Evolutionary conservation across 2,113 vertebrate genomes (phyloP).

Genomic region (Neolamprologus brichardi): DNA sequence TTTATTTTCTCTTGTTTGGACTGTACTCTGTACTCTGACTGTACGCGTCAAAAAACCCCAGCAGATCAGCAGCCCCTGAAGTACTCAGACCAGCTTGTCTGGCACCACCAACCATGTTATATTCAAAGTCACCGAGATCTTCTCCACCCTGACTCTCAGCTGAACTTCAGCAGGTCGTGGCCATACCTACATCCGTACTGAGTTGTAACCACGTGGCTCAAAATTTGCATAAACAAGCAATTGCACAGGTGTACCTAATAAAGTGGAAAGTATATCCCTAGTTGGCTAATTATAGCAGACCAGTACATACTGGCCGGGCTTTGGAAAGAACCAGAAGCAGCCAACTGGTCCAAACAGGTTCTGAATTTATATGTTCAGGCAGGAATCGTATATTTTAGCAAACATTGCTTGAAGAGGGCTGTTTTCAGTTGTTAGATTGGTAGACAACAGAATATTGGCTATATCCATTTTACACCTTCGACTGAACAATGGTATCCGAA

Average conservation of each 20-base stretch:
- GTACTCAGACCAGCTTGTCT: neutral
- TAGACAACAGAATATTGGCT: neutral
- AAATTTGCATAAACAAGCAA: neutral
- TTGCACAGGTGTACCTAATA: neutral
- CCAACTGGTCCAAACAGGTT: neutral
- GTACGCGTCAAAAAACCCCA: fast-evolving
- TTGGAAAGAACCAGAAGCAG: neutral
- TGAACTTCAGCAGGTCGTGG: neutral
- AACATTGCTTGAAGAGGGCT: neutral
- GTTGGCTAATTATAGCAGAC: neutral
- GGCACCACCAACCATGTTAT: neutral
- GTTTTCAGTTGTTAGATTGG: neutral
- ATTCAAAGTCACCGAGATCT: neutral
- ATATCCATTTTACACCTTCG: neutral
- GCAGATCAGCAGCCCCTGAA: neutral
- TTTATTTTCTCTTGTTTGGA: neutral
- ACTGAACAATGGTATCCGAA: neutral
- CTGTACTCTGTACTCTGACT: neutral
- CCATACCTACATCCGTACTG: neutral
- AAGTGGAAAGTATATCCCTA: neutral
- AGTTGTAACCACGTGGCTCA: neutral
- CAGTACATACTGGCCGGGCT: neutral
- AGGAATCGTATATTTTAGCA: neutral
- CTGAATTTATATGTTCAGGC: neutral
- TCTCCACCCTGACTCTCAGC: neutral